Evolutionary conservation across 1,140 invertebrate species (phyloP).

Genomic region (Linepithema humile): DNA sequence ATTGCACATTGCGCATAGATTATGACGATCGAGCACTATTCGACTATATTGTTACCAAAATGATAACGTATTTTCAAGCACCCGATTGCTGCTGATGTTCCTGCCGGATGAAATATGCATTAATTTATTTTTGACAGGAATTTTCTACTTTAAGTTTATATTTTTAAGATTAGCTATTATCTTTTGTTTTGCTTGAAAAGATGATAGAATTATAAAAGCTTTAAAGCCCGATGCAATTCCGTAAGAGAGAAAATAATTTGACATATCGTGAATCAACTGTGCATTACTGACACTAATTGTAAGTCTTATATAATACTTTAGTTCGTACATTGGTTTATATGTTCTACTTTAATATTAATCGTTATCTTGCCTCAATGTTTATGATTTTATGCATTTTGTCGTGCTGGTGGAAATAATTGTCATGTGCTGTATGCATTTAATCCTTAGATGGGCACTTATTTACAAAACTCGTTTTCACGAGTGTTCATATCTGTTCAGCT

Average conservation of each 20-base stretch:
- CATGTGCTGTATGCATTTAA: constrained; percentile 7
- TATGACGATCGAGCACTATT: constrained; percentile 41
- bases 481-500: constrained; percentile 23
- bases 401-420: background rate
- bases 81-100: background rate
- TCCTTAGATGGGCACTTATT: background rate
- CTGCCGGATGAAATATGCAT: background rate
- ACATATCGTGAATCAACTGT: background rate
- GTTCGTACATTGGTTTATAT: background rate
- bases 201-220: background rate
- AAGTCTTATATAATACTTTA: background rate
- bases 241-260: background rate
- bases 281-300: background rate
- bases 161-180: background rate
- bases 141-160: background rate
- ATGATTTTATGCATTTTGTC: background rate
- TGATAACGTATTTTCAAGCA: constrained; percentile 21
- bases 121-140: background rate
- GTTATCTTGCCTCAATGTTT: background rate
- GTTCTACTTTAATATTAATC: background rate
- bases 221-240: background rate
- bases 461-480: constrained; percentile 25
- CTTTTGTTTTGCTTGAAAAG: background rate
- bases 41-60: background rate
- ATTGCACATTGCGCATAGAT: constrained; percentile 46